Percentiles rank a stretch among this genome's conserved stretches.
These are phyloP conservation scores for Patiria pectinifera DNA, from an alignment of 53 echinoderm and acorn worm genomes.

Conservation along the genomic window DNA sequence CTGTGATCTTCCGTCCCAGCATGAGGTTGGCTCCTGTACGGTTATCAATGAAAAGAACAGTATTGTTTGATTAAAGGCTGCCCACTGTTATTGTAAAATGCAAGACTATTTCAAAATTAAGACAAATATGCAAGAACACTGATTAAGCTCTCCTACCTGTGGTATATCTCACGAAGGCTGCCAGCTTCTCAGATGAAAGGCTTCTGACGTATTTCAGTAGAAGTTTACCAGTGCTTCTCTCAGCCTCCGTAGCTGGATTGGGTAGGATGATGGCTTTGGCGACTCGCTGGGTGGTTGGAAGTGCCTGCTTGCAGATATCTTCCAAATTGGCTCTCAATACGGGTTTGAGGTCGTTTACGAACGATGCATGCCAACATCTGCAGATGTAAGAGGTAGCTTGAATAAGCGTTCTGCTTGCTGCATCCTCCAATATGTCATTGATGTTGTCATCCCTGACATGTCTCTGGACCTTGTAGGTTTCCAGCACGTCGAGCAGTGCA, in stretches of 20 bases:
- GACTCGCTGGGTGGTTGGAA: slow-evolving; percentile 39
- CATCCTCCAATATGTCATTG: slow-evolving; percentile 40
- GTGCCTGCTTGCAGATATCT: not conserved
- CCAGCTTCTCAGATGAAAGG: slow-evolving; percentile 40
- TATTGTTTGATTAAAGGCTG: not conserved
- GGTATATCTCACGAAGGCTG: slow-evolving; percentile 48
- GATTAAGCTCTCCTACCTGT: slow-evolving; percentile 34
- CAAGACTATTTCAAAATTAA: no score
- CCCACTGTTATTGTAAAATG: no score
- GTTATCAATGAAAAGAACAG: not conserved
- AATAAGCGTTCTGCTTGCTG: slow-evolving; percentile 18
- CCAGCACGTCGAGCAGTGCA: slow-evolving; percentile 55
- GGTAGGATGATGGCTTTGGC: slow-evolving; percentile 24
- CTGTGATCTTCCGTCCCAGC: slow-evolving; percentile 37
- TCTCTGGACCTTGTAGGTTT: slow-evolving; percentile 26
- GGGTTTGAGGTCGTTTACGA: slow-evolving; percentile 20
- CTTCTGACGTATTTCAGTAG: slow-evolving; percentile 46
- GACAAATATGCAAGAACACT: not conserved
- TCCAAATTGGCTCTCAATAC: not conserved
- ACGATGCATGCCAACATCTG: slow-evolving; percentile 39
- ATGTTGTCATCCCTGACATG: slow-evolving; percentile 19
- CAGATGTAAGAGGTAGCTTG: not conserved
- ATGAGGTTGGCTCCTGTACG: slow-evolving; percentile 53
- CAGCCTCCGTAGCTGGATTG: not conserved
- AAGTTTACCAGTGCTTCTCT: slow-evolving; percentile 29